These are phyloP conservation scores for Imbricaverruca yamaguchii DNA, from an alignment of 2,888 invertebrate genomes.

Conservation along the genomic window DNA sequence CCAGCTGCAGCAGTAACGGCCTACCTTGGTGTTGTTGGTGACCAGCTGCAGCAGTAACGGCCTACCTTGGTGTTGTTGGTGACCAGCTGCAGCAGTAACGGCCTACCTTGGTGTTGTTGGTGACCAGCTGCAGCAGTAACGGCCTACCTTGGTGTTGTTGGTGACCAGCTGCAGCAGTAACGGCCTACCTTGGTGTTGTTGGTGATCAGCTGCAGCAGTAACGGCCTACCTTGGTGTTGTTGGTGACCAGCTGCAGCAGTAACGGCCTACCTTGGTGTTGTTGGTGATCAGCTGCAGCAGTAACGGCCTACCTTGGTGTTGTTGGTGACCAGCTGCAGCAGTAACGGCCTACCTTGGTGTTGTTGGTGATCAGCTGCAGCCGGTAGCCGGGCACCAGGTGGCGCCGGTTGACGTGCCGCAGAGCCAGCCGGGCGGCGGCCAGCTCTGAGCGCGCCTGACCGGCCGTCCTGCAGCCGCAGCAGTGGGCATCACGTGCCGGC, in stretches of 20 bases:
- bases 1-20: too few species aligned
- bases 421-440: constrained; percentile 65
- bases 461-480: constrained; percentile 37
- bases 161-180: not conserved
- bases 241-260: not conserved
- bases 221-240: not conserved
- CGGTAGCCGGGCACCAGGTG: constrained; percentile 62
- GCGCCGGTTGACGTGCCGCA: constrained; percentile 66
- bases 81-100: too few species aligned
- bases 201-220: not conserved
- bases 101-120: too few species aligned
- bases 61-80: too few species aligned
- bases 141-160: not conserved
- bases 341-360: constrained; percentile 65
- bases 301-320: too few species aligned
- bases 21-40: too few species aligned
- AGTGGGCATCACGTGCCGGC: constrained; percentile 35
- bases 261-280: not conserved
- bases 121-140: not conserved
- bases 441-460: constrained; percentile 34
- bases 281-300: not conserved
- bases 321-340: too few species aligned
- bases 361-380: constrained; percentile 68
- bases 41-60: too few species aligned
- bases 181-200: not conserved